Evolutionary conservation across 2,888 invertebrate genomes (phyloP), one percentile per base, ranked within the genome.

Genomic region (Mactromeris polynyma): DNA sequence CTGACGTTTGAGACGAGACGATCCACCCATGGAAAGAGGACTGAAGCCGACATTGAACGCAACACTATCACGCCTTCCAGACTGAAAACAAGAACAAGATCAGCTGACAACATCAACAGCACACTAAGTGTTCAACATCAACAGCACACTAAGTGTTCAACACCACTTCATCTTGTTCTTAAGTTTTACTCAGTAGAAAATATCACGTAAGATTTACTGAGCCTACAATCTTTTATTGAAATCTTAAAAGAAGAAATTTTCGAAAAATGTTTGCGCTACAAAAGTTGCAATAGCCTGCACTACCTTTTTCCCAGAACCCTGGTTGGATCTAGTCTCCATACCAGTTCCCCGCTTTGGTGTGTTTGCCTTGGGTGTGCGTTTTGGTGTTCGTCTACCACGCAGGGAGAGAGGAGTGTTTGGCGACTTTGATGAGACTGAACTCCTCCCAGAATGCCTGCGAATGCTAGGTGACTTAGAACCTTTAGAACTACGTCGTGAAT

Each of bases 21-120:
- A 88, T 54, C 87, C 88, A n/a, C 80, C 79, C 64, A 86, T 73
- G 79, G 90, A 85, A 82, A 89, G 91, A 9, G 96, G 96, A 40
- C 95, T 95, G 92, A 95, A 95, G 26, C 95, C 94, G 54, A 96
- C 93, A 83, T 85, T 95, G 89, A 94, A 96, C 0, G 95, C 91
- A 36, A 95, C 89, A 85, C 94, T 95, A 36, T 95, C 93, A 33
- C 93, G 85, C 38, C 91, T 86, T 36, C 88, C 85, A 31, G 90
- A 83, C 94, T 94, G 93, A 81, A 89, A 91, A 9, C 19, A 87
- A 36, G 73, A 36, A 40, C 33, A 81, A n/a, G 58, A 64, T 64
- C 58, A 36, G 14, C 73, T 73, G 9, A 33, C 36, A 33, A 11
- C 19, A 11, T 33, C 33, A 46, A 17, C 46, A 46, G 14, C 11